A percentile compares a stretch with the other conserved stretches of the same genome.
phyloP scores from a whole-genome alignment of 2,888 invertebrate genomes.

The Ormyrus thymus region DNA sequence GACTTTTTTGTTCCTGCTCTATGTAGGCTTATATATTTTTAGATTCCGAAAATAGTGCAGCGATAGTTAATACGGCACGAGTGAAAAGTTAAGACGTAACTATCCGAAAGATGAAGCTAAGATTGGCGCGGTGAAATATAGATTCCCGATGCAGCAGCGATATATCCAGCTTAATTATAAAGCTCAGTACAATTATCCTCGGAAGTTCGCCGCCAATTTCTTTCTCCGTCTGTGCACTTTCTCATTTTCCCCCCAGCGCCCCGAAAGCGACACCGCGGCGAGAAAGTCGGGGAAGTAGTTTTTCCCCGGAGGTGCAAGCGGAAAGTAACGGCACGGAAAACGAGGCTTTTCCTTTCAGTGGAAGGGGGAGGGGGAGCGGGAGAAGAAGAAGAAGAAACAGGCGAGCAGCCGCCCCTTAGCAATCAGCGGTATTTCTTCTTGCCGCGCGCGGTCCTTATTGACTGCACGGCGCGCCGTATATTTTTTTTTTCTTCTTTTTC shows the following conservation, averaged over 20 bases:
- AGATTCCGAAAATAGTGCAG: not conserved
- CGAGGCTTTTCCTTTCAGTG: not conserved
- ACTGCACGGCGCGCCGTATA: not conserved
- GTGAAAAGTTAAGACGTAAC: no score
- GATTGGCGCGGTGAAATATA: no score
- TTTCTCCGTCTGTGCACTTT: not conserved
- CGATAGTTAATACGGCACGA: not conserved
- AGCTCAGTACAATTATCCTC: no score
- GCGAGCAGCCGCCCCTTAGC: not conserved
- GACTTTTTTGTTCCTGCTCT: not conserved
- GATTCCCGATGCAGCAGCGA: no score
- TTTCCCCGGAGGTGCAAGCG: not conserved
- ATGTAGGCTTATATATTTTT: not conserved
- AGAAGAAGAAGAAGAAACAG: not conserved
- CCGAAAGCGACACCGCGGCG: not conserved
- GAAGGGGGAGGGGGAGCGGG: not conserved
- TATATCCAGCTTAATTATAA: no score
- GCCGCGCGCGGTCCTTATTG: slow-evolving; percentile 13
- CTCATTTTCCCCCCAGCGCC: not conserved
- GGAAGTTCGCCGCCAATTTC: not conserved
- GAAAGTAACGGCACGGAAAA: slow-evolving; percentile 20
- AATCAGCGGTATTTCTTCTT: slow-evolving; percentile 29
- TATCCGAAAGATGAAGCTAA: no score
- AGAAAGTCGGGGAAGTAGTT: not conserved
- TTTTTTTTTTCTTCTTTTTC: not conserved